These are phyloP conservation scores for Tenebrosternarchus preto DNA, from an alignment of 2,113 vertebrate genomes.

Conservation along the genomic window DNA sequence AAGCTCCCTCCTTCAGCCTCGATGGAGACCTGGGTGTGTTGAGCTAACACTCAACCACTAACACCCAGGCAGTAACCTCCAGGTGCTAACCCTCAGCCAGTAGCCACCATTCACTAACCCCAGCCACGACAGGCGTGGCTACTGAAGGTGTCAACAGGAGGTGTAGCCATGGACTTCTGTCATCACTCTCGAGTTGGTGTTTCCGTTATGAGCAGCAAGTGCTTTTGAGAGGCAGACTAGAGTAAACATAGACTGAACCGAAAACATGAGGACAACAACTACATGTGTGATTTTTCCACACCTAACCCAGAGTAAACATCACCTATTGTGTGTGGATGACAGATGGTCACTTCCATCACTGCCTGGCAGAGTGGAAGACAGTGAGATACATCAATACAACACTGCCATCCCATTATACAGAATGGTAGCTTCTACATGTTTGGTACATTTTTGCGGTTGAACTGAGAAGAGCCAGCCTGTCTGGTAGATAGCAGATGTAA, in stretches of 20 bases:
- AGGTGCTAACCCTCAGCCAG: too few species aligned
- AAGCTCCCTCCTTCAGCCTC: too few species aligned
- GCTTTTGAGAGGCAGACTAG: slow-evolving; percentile 10
- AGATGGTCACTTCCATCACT: slow-evolving; percentile 14
- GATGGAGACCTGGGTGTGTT: too few species aligned
- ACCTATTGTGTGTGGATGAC: slow-evolving; percentile 18
- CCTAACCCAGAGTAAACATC: slow-evolving; percentile 12
- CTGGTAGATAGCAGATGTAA: neutral
- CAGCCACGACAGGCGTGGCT: too few species aligned
- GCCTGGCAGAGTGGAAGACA: neutral
- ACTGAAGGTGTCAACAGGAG: slow-evolving; percentile 4
- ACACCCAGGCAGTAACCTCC: too few species aligned
- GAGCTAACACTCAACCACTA: too few species aligned
- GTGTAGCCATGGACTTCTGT: neutral
- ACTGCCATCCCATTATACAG: neutral
- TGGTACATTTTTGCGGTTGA: neutral
- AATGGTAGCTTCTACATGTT: neutral
- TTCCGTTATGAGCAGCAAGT: slow-evolving; percentile 23
- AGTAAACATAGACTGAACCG: slow-evolving; percentile 9
- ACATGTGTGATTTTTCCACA: neutral
- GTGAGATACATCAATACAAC: slow-evolving; percentile 4
- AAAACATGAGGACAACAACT: neutral
- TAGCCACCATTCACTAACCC: too few species aligned
- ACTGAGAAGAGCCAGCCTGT: neutral
- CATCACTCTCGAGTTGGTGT: slow-evolving; percentile 8